Percentiles rank a stretch among this genome's conserved stretches.
These are phyloP conservation scores for Psittacula cyanocephala DNA, from an alignment of 2,113 vertebrate genomes.

Conservation along the genomic window DNA sequence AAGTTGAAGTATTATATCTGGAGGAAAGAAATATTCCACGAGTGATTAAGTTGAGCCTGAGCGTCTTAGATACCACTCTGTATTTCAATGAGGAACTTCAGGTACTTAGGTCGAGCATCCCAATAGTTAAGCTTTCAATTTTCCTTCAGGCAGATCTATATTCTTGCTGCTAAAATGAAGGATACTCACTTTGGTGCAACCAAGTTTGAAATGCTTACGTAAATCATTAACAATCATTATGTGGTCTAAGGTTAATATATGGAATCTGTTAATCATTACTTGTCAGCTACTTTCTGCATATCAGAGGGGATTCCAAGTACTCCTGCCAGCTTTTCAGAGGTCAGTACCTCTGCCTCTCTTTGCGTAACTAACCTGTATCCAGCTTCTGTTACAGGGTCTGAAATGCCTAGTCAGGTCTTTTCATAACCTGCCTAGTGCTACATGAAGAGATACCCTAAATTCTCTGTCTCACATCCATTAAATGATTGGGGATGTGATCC, in stretches of 20 bases:
- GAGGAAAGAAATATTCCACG: background rate
- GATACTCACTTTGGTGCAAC: background rate
- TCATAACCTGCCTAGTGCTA: background rate
- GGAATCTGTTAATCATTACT: constrained; percentile 75
- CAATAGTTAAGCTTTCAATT: constrained; percentile 14
- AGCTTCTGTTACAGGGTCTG: constrained; percentile 50
- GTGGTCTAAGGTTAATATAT: constrained; percentile 43
- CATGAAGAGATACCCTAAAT: background rate
- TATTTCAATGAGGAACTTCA: background rate
- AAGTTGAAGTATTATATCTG: background rate
- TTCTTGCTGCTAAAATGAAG: background rate
- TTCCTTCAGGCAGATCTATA: background rate
- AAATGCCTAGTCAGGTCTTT: constrained; percentile 41
- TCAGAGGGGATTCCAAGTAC: background rate
- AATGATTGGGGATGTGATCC: background rate
- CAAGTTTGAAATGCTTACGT: background rate
- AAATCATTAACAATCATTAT: constrained; percentile 67
- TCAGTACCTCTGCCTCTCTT: constrained; percentile 20
- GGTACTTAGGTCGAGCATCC: background rate
- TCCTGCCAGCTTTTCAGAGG: constrained; percentile 44
- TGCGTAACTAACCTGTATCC: constrained; percentile 50
- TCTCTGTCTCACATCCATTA: background rate
- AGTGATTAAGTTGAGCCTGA: background rate
- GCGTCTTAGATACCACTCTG: background rate
- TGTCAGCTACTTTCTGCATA: constrained; percentile 34